These are phyloP conservation scores for Synodontis membranacea DNA, from an alignment of 2,113 vertebrate genomes.

Conservation along the genomic window DNA sequence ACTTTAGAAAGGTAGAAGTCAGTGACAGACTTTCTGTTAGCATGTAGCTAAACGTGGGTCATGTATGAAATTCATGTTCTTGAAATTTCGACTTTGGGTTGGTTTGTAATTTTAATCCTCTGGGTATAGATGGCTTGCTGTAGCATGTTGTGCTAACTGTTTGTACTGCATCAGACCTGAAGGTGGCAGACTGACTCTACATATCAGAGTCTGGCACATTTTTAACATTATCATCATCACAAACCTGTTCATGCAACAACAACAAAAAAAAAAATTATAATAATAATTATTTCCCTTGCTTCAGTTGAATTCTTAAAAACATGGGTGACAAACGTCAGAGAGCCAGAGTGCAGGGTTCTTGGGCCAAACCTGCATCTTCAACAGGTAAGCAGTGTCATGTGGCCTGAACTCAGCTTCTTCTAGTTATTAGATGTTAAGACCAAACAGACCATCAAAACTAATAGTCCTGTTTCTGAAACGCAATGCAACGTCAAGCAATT, in stretches of 20 bases:
- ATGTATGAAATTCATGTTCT: background rate
- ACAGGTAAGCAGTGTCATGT: constrained; percentile 60
- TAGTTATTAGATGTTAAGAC: background rate
- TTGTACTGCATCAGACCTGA: background rate
- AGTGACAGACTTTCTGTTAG: background rate
- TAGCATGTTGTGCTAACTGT: background rate
- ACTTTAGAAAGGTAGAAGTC: background rate
- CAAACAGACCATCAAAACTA: background rate
- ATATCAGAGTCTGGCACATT: background rate
- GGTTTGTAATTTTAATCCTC: background rate
- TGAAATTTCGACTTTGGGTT: background rate
- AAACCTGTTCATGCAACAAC: background rate
- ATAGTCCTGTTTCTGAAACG: constrained; percentile 11
- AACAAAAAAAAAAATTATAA: too few species aligned
- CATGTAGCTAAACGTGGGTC: background rate
- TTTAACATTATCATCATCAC: too few species aligned
- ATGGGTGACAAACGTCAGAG: constrained; percentile 85
- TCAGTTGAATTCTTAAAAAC: constrained; percentile 24
- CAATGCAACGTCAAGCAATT: background rate
- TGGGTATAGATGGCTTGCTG: background rate
- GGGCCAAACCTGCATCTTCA: constrained; percentile 74
- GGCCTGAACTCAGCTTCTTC: background rate
- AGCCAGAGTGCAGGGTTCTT: constrained; percentile 87
- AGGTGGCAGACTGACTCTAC: constrained; percentile 45
- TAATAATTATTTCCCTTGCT: background rate